Percentiles rank a stretch among this genome's conserved stretches.
Evolutionary conservation across 2,888 invertebrate species (phyloP).

Genomic region (Parasteatoda lunata): DNA sequence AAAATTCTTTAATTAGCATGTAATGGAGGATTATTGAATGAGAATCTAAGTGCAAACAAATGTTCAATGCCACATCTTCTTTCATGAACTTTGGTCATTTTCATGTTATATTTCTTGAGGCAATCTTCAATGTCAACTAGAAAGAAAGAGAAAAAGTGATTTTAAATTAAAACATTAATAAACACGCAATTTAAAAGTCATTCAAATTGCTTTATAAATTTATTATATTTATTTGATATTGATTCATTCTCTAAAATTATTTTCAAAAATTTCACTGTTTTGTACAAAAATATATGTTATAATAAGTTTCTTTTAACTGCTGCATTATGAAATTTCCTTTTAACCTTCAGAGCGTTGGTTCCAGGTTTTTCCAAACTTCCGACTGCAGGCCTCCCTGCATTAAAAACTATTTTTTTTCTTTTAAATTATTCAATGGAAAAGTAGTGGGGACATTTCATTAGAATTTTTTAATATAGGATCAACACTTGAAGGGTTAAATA

Average conservation of each 20-base stretch:
- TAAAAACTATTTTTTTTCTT: no score
- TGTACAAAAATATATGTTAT: no score
- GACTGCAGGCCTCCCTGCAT: no score
- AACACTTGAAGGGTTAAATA: no score
- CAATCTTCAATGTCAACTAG: slow-evolving; percentile 78
- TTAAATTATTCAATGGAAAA: no score
- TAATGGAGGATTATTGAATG: slow-evolving; percentile 49
- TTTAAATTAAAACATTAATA: neutral
- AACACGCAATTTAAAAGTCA: neutral
- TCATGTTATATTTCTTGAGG: slow-evolving; percentile 79
- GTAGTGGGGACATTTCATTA: no score
- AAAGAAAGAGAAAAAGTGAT: slow-evolving; percentile 54
- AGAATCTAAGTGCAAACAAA: slow-evolving; percentile 79
- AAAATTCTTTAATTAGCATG: slow-evolving; percentile 31
- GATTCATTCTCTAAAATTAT: slow-evolving; percentile 79
- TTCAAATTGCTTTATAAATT: neutral
- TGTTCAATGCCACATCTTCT: slow-evolving; percentile 90
- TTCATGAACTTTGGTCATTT: slow-evolving; percentile 80
- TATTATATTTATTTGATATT: neutral
- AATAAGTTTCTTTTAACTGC: no score
- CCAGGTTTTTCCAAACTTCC: no score
- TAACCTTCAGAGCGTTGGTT: no score
- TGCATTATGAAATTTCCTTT: no score
- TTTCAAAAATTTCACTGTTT: slow-evolving; percentile 82
- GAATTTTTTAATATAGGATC: no score